Percentiles rank a stretch among this genome's conserved stretches.
These are phyloP conservation scores for Phodopus roborovskii DNA, from an alignment of 2,113 vertebrate genomes.

Conservation along the genomic window DNA sequence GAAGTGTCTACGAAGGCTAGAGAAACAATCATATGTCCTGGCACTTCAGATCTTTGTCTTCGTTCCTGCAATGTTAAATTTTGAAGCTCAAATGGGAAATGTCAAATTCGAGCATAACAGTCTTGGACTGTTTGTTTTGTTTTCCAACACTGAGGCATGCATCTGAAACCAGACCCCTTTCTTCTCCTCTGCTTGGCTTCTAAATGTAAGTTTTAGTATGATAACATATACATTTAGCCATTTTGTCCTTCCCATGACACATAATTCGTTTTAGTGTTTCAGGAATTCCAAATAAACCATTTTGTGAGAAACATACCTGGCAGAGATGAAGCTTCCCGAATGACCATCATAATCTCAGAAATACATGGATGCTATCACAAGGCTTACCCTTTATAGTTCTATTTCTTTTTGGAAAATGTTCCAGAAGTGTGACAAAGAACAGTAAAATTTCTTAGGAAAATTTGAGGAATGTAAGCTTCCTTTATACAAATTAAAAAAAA, in stretches of 20 bases:
- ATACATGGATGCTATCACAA: not conserved
- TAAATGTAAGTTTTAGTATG: slow-evolving; percentile 48
- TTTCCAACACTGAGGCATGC: slow-evolving; percentile 12
- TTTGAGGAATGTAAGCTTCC: not conserved
- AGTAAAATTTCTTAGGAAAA: slow-evolving; percentile 27
- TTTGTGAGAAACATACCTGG: slow-evolving; percentile 46
- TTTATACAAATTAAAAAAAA: not conserved
- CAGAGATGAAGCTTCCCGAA: not conserved
- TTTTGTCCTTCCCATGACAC: not conserved
- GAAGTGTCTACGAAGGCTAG: not conserved
- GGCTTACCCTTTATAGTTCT: not conserved
- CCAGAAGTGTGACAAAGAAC: not conserved
- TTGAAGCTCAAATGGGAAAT: slow-evolving; percentile 54
- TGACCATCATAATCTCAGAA: slow-evolving; percentile 36
- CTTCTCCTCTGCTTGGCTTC: slow-evolving; percentile 33
- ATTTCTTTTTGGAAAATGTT: not conserved
- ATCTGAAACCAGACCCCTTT: slow-evolving; percentile 45
- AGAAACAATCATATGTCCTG: not conserved
- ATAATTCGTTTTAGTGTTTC: not conserved
- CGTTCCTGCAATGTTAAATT: not conserved
- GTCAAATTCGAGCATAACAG: slow-evolving; percentile 54
- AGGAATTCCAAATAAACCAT: slow-evolving; percentile 35
- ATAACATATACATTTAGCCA: not conserved
- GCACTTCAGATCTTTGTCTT: not conserved
- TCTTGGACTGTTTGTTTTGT: slow-evolving; percentile 38